Percentiles rank a stretch among this genome's conserved stretches.
These are phyloP conservation scores for Brachionus sp. DNA, from an alignment of 1,140 invertebrate species.

Conservation along the genomic window DNA sequence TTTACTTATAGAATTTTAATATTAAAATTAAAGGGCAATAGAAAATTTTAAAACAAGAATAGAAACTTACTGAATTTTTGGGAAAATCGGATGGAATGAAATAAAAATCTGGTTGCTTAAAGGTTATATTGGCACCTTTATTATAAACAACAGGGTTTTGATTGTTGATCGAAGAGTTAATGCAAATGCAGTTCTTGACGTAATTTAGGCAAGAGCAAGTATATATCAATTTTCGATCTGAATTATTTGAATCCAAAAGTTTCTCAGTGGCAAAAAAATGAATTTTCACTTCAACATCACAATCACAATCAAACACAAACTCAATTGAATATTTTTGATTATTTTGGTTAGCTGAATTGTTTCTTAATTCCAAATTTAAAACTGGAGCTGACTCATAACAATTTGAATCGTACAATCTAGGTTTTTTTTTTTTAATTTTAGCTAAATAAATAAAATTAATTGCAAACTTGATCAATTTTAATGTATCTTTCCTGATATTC, in stretches of 20 bases:
- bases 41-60: neutral
- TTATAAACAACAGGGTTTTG: constrained; percentile 66
- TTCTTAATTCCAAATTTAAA: constrained; percentile 42
- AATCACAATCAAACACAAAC: constrained; percentile 94
- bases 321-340: constrained; percentile 77
- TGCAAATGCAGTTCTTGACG: constrained; percentile 38
- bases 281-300: constrained; percentile 84
- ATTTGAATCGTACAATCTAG: constrained; percentile 18
- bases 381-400: constrained; percentile 14
- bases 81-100: constrained; percentile 79
- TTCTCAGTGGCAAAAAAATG: constrained; percentile 93
- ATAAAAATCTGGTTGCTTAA: constrained; percentile 77
- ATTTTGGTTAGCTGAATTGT: constrained; percentile 25
- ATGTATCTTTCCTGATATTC: constrained; percentile 92
- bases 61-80: constrained; percentile 69
- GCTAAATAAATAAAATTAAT: neutral
- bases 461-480: constrained; percentile 72
- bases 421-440: neutral
- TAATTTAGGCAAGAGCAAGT: neutral
- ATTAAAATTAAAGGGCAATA: no score
- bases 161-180: constrained; percentile 67
- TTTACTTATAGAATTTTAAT: no score
- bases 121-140: constrained; percentile 84
- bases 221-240: neutral
- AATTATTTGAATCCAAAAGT: constrained; percentile 62